Percentiles rank a stretch among this genome's conserved stretches.
phyloP scores from a whole-genome alignment of 2,888 invertebrate species.

The Malacosoma neustria region DNA sequence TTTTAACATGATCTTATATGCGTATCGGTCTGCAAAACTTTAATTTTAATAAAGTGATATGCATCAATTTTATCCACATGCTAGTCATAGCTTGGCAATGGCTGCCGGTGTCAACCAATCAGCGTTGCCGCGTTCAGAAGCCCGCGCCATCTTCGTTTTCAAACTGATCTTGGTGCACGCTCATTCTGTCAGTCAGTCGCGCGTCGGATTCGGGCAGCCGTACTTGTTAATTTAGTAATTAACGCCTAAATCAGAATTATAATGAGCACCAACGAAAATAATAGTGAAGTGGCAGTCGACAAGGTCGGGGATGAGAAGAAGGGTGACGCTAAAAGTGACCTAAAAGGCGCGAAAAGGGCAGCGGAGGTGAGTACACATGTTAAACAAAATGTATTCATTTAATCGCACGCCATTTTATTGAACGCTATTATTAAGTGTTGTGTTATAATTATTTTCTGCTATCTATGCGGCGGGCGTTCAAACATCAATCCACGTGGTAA shows the following conservation, averaged over 20 bases:
- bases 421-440: constrained; percentile 36
- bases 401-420: constrained; percentile 73
- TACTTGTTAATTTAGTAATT: constrained; percentile 55
- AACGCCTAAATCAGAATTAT: constrained; percentile 63
- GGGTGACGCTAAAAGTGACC: constrained; percentile 84
- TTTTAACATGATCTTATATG: constrained; percentile 29
- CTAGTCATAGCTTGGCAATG: constrained; percentile 50
- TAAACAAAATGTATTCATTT: constrained; percentile 59
- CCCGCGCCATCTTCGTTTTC: constrained; percentile 90
- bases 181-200: constrained; percentile 80
- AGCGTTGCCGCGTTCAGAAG: constrained; percentile 46
- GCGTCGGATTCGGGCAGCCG: constrained; percentile 77
- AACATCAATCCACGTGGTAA: constrained; percentile 38
- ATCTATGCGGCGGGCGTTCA: constrained; percentile 11
- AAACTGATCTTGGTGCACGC: constrained; percentile 80
- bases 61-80: constrained; percentile 45
- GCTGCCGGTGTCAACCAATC: constrained; percentile 53
- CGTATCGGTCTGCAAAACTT: constrained; percentile 5
- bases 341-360: constrained; percentile 91
- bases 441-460: constrained; percentile 23
- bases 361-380: constrained; percentile 86
- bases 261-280: constrained; percentile 82
- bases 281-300: constrained; percentile 88
- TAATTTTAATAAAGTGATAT: constrained; percentile 19
- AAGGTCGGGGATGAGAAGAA: constrained; percentile 87